These are phyloP conservation scores for Pangasius mekongensis DNA, from an alignment of 2,797 vertebrate genomes.

Conservation along the genomic window DNA sequence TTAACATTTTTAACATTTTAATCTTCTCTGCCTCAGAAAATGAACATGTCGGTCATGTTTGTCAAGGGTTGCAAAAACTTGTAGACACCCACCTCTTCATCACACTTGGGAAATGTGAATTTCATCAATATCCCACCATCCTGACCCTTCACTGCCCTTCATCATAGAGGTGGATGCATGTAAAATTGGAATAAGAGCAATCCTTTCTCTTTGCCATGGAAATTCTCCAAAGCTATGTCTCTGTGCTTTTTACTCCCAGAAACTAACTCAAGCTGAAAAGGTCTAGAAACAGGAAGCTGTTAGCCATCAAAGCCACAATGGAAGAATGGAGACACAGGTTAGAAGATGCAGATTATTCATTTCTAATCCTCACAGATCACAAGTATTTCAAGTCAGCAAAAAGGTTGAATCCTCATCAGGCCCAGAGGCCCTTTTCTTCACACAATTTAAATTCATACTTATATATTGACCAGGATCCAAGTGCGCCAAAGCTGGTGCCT, in stretches of 20 bases:
- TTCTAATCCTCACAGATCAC: slow-evolving; percentile 5
- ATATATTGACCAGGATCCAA: slow-evolving; percentile 2
- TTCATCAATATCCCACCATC: neutral
- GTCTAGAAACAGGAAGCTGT: neutral
- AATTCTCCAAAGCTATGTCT: neutral
- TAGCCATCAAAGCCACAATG: neutral
- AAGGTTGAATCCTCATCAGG: neutral
- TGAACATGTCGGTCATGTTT: neutral
- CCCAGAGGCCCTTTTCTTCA: neutral
- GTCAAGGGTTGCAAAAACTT: neutral
- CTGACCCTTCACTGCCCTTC: neutral
- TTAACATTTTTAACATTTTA: too few species aligned
- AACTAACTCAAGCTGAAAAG: neutral
- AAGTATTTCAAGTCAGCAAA: slow-evolving; percentile 5
- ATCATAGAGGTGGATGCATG: neutral
- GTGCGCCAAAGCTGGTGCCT: neutral
- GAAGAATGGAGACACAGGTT: neutral
- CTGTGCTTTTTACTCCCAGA: neutral
- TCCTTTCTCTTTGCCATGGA: neutral
- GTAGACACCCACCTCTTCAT: neutral
- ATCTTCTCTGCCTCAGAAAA: neutral
- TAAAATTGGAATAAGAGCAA: neutral
- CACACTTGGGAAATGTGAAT: neutral
- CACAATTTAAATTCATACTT: neutral
- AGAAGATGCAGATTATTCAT: neutral